Conservation (phyloP, 2,113 vertebrate species). For the Ailurus styani region DNA sequence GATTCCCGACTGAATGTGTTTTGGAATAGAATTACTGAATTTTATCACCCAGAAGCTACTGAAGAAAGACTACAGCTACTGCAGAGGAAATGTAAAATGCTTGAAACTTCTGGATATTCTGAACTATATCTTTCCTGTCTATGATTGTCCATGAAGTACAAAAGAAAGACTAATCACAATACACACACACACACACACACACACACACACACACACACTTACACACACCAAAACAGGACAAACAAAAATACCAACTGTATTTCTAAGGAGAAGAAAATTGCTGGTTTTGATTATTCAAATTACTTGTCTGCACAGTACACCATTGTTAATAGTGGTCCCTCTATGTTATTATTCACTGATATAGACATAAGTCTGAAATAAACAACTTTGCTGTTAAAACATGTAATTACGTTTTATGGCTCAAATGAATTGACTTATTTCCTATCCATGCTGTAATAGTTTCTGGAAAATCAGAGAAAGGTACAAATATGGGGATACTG, state of each 20-base stretch:
- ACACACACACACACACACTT: rapidly evolving
- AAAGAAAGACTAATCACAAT: neutral
- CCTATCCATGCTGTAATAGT: neutral
- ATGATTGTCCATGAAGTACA: neutral
- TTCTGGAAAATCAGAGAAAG: neutral
- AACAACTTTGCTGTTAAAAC: neutral
- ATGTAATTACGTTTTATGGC: neutral
- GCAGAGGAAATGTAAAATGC: neutral
- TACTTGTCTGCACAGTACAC: neutral
- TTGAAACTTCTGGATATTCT: neutral
- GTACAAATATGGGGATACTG: neutral
- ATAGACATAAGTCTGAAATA: neutral
- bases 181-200: too few species aligned
- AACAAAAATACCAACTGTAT: neutral
- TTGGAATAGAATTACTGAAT: constrained; percentile 33
- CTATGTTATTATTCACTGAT: neutral
- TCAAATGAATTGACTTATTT: neutral
- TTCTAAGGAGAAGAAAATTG: neutral
- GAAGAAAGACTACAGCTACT: neutral
- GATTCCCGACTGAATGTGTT: constrained; percentile 12
- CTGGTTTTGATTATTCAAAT: neutral
- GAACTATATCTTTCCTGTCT: neutral
- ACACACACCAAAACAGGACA: neutral
- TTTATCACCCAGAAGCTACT: constrained; percentile 26
- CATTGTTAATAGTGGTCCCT: neutral